A percentile compares a stretch with the other conserved stretches of the same genome.
These are phyloP conservation scores for Drosophila ercepeae DNA, from an alignment of 1,140 invertebrate genomes.

Conservation along the genomic window DNA sequence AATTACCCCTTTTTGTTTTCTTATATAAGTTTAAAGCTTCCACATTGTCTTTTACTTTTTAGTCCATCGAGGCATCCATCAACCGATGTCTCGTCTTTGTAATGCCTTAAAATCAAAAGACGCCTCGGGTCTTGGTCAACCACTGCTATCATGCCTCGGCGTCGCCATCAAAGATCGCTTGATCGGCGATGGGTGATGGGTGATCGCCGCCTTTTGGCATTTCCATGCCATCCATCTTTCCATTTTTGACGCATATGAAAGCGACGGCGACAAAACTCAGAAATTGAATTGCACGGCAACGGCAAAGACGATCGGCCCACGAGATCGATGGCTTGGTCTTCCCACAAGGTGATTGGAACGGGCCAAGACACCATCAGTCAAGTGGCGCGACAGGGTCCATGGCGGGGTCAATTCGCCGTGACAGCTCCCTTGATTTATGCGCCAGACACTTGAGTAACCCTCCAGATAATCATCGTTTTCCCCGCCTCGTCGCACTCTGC, in stretches of 20 bases:
- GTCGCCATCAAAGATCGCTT: neutral
- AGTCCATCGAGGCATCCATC: conserved; percentile 10
- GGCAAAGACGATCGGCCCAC: conserved; percentile 3
- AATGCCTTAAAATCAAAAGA: conserved; percentile 6
- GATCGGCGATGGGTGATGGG: conserved; percentile 10
- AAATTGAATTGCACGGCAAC: conserved; percentile 37
- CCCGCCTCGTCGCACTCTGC: conserved; percentile 34
- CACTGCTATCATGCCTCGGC: neutral
- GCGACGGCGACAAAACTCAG: conserved; percentile 35
- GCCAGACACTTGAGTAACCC: conserved; percentile 40
- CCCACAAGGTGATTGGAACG: conserved; percentile 17
- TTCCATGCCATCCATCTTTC: conserved; percentile 60
- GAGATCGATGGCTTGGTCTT: conserved; percentile 27
- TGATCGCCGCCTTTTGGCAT: conserved; percentile 12
- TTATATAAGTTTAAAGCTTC: neutral
- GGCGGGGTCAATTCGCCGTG: conserved; percentile 64
- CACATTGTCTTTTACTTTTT: neutral
- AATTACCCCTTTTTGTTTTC: neutral
- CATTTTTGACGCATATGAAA: conserved; percentile 59
- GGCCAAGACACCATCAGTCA: conserved; percentile 67
- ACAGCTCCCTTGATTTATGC: conserved; percentile 59
- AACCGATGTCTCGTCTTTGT: conserved; percentile 4
- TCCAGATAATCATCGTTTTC: conserved; percentile 41
- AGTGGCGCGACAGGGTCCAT: conserved; percentile 59
- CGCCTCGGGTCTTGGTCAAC: neutral